Evolutionary conservation across 2,113 vertebrate species (phyloP).

Genomic region (Sebastes fasciatus): DNA sequence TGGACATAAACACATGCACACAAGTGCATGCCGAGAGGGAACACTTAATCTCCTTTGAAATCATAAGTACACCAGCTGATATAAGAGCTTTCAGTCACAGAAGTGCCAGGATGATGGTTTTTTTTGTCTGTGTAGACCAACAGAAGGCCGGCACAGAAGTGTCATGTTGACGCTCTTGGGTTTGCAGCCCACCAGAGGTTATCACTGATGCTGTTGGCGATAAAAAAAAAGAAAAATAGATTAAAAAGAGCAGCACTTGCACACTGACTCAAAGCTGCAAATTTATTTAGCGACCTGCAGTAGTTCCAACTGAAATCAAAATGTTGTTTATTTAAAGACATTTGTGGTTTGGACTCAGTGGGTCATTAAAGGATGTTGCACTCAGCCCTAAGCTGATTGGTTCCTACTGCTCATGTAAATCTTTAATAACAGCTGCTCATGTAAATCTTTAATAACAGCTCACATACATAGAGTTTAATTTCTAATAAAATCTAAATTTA

Average conservation of each 20-base stretch:
- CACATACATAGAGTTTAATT: neutral
- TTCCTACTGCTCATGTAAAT: neutral
- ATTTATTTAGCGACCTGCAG: neutral
- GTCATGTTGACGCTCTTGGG: neutral
- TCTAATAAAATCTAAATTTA: neutral
- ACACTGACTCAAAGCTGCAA: neutral
- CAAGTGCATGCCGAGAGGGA: constrained; percentile 12
- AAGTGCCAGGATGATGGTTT: neutral
- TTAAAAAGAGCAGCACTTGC: neutral
- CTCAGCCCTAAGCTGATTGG: neutral
- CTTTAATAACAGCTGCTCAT: no score
- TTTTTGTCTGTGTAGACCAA: neutral
- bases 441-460: no score
- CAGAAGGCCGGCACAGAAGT: neutral
- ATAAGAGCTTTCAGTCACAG: constrained; percentile 2
- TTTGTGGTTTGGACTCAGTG: neutral
- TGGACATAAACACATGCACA: constrained; percentile 9
- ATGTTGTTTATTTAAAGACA: neutral
- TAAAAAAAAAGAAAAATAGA: constrained; percentile 36
- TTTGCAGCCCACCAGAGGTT: constrained; percentile 31
- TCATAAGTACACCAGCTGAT: constrained; percentile 41
- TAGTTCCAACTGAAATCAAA: no score
- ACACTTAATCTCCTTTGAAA: constrained; percentile 61
- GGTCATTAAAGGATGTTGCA: neutral
- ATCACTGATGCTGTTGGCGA: constrained; percentile 42